Percentiles rank a stretch among this genome's conserved stretches.
Evolutionary conservation across 2,113 vertebrate species (phyloP).

Genomic region (Oxyruncus cristatus): DNA sequence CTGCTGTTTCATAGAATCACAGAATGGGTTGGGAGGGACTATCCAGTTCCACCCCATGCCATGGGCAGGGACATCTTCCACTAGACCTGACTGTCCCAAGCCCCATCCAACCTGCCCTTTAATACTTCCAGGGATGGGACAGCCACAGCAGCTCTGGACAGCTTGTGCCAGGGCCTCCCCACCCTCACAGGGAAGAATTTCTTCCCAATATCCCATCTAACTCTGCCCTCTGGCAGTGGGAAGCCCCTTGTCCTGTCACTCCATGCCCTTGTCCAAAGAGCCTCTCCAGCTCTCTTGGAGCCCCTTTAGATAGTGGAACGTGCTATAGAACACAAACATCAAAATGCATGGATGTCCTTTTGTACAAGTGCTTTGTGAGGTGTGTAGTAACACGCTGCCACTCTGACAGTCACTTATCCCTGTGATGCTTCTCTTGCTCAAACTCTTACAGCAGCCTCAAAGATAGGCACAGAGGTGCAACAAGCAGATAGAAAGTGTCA

Average conservation of each 20-base stretch:
- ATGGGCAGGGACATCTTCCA: neutral
- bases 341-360: fast-evolving
- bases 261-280: neutral
- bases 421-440: fast-evolving
- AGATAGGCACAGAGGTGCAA: no score
- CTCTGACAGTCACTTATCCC: neutral
- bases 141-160: neutral
- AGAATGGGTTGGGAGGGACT: neutral
- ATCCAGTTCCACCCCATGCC: neutral
- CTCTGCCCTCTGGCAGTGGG: neutral
- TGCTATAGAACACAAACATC: neutral
- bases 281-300: neutral
- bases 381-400: fast-evolving
- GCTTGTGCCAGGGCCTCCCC: neutral
- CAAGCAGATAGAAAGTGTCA: neutral
- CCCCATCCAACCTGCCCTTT: neutral
- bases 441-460: neutral
- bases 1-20: neutral
- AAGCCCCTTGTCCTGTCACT: neutral
- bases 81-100: neutral
- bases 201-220: neutral
- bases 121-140: neutral
- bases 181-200: neutral
- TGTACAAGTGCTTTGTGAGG: neutral
- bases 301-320: neutral